A percentile compares a stretch with the other conserved stretches of the same genome.
Evolutionary conservation across 2,797 vertebrate species (phyloP).

Genomic region (Pitangus sulphuratus): DNA sequence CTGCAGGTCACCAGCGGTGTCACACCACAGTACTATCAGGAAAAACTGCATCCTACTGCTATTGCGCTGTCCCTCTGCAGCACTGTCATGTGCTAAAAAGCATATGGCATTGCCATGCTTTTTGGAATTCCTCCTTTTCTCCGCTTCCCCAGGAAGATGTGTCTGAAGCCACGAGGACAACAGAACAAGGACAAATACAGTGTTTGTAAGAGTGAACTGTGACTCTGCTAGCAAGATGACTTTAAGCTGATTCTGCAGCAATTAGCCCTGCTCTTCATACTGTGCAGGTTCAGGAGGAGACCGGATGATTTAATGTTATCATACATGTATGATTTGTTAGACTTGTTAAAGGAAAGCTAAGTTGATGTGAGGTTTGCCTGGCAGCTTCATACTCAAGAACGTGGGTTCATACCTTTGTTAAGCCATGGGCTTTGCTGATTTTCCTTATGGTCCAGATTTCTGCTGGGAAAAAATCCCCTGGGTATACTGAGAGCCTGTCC

Average conservation of each 20-base stretch:
- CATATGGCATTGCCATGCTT: neutral
- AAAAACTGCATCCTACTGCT: neutral
- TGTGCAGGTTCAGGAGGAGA: neutral
- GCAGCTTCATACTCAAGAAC: neutral
- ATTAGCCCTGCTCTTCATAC: neutral
- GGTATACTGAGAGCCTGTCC: neutral
- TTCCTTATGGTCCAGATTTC: neutral
- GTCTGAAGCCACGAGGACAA: neutral
- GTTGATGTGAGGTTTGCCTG: neutral
- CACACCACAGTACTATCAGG: neutral
- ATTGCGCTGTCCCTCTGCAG: neutral
- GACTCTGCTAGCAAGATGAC: neutral
- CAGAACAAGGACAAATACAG: neutral
- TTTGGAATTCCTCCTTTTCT: neutral
- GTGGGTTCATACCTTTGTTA: neutral
- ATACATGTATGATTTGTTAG: neutral
- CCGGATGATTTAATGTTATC: neutral
- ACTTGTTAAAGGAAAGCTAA: neutral
- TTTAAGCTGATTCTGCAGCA: neutral
- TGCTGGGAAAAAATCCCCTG: neutral
- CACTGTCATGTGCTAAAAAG: neutral
- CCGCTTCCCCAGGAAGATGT: neutral
- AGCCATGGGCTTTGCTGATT: neutral
- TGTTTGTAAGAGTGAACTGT: neutral
- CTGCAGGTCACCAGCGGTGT: neutral